Evolutionary conservation across 2,797 vertebrate genomes (phyloP), one percentile per base, ranked within the genome.

Genomic region (Sebastes wilsoni): DNA sequence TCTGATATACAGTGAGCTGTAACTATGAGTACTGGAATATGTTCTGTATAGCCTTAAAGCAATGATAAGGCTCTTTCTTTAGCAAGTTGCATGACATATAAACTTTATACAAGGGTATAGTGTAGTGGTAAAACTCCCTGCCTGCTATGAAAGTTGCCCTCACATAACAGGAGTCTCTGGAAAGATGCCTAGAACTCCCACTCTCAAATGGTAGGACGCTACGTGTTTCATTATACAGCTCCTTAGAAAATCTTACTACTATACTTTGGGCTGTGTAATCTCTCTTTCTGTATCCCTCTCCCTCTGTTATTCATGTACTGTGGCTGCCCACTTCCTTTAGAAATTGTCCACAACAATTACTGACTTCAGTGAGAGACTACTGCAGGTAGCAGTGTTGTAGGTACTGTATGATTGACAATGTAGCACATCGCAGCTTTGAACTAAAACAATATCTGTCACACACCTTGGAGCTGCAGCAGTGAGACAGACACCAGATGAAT

Each of bases 361-460:
- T 55, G 46, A 69, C 30, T 79, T 67, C 10, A 60, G 11, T 60
- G 66, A 68, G 59, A 59, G 58, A 22, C 54, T 18, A 30, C 68
- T 59, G 46, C 78, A 78, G 77, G 66, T 84, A 59, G 36, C 27
- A 2, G 58, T 66, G 36, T 69, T 81, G 66, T 52, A 58, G 79
- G 12, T 77, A 56, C 22, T 12, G 22, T 10, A n/a, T 87, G 85
- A 87, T 8, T 92, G 90, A 89, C 90, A 87, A 28, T 54, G 23
- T 56, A 56, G 78, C 25, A 52, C 64, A 77, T 62, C 9, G 6
- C 54, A 64, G 75, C 78, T 87, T 82, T 91, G 75, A 89, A 85
- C 82, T 87, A 81, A 88, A 91, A 88, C 80, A 84, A 89, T 80
- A 70, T 81, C 72, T 78, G 88, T 80, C 89, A 80, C 49, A 70